These are phyloP conservation scores for Felis chaus DNA, from an alignment of 2,113 vertebrate genomes.

Conservation along the genomic window DNA sequence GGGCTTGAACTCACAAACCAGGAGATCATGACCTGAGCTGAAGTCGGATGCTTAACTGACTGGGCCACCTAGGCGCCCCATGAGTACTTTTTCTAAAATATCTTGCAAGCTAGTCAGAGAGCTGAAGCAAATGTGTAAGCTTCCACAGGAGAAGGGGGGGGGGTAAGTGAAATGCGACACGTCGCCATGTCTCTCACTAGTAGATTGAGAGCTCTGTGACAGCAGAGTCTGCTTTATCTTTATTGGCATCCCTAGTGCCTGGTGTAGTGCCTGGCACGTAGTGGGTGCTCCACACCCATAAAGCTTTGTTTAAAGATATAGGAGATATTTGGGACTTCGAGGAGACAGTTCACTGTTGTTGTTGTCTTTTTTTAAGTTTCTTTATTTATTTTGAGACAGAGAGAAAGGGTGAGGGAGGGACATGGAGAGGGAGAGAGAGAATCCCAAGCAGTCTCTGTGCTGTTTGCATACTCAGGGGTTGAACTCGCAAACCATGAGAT, in stretches of 20 bases:
- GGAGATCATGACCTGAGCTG: too few species aligned
- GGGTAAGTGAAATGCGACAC: not conserved
- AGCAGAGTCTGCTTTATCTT: not conserved
- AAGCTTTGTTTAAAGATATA: not conserved
- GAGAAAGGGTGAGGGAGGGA: too few species aligned
- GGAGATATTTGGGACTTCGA: not conserved
- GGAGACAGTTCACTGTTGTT: not conserved
- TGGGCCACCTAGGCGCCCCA: not conserved
- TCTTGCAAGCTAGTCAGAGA: not conserved
- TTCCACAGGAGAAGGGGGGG: not conserved
- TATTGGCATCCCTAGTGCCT: not conserved
- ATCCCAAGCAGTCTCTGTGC: too few species aligned
- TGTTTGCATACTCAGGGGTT: too few species aligned
- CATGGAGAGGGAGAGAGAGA: too few species aligned
- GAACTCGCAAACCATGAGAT: too few species aligned
- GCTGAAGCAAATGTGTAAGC: not conserved
- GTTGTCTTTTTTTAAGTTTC: too few species aligned
- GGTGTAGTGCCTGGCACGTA: not conserved
- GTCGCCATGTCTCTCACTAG: not conserved
- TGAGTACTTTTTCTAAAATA: not conserved
- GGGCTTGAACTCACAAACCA: too few species aligned
- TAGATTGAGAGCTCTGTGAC: not conserved
- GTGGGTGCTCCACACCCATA: not conserved
- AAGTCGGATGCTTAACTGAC: too few species aligned
- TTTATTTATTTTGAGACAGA: too few species aligned